Evolutionary conservation across 2,888 invertebrate genomes (phyloP).

Genomic region (Andrena bicolor): DNA sequence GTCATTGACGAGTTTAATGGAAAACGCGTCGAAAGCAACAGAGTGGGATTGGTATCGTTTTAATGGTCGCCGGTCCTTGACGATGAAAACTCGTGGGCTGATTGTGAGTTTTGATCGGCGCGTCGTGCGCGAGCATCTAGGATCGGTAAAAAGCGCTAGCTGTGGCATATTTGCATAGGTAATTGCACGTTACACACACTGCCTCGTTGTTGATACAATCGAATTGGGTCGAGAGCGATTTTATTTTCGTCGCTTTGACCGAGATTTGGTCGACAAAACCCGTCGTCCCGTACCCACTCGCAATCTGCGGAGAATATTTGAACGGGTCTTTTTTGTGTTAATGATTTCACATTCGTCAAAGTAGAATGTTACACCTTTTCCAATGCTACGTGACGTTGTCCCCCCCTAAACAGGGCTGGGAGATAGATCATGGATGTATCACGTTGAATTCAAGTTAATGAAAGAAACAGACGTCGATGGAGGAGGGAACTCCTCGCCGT

Average conservation of each 20-base stretch:
- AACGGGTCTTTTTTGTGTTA: constrained; percentile 6
- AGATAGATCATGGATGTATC: neutral
- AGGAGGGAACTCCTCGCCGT: neutral
- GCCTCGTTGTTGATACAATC: constrained; percentile 72
- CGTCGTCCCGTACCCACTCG: neutral
- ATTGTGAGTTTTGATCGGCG: constrained; percentile 48
- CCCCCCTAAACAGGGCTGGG: neutral
- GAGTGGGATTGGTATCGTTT: constrained; percentile 44
- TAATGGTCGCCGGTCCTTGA: constrained; percentile 51
- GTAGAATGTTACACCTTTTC: neutral
- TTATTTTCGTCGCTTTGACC: constrained; percentile 73
- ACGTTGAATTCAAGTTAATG: neutral
- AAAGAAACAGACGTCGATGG: neutral
- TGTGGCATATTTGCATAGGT: constrained; percentile 77
- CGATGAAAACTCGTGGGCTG: constrained; percentile 52
- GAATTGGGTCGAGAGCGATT: constrained; percentile 76
- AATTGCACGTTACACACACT: constrained; percentile 73
- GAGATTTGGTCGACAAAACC: constrained; percentile 44
- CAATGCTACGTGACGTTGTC: neutral
- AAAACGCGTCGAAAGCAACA: constrained; percentile 19
- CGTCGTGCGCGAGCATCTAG: constrained; percentile 43
- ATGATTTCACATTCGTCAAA: neutral
- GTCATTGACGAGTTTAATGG: constrained; percentile 60
- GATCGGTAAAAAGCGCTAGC: constrained; percentile 59
- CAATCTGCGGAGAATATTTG: neutral